Conservation (phyloP, 1,140 invertebrate species). For the Sarcophaga bullata region DNA sequence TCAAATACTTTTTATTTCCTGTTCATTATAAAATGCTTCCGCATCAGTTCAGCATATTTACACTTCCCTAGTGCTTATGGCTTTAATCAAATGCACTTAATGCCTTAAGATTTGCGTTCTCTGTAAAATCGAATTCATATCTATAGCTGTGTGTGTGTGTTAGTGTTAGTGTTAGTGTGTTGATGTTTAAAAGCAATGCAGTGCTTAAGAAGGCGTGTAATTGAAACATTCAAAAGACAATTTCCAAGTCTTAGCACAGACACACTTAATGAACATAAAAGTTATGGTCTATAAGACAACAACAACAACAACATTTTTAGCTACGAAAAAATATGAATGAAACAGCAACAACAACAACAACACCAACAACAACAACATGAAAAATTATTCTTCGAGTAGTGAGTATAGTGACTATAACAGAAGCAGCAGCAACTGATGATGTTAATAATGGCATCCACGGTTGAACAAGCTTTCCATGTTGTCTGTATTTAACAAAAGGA, state of each 20-base stretch:
- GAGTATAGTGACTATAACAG: slow-evolving; percentile 27
- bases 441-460: slow-evolving; percentile 31
- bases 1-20: background rate
- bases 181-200: slow-evolving; percentile 55
- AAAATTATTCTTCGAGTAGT: slow-evolving; percentile 59
- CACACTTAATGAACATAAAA: slow-evolving; percentile 65
- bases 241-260: slow-evolving; percentile 66
- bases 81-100: background rate
- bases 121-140: slow-evolving; percentile 13
- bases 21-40: too few relatives aligned
- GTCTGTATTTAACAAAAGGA: slow-evolving; percentile 34
- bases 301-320: slow-evolving; percentile 44
- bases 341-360: background rate
- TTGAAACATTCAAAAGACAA: slow-evolving; percentile 67
- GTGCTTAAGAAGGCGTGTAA: slow-evolving; percentile 67
- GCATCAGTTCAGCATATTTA: too few relatives aligned
- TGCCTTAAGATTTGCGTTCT: background rate
- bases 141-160: background rate
- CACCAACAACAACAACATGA: slow-evolving; percentile 50
- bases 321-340: slow-evolving; percentile 51
- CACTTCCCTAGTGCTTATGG: too few relatives aligned
- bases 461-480: slow-evolving; percentile 36
- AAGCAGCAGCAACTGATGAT: slow-evolving; percentile 34
- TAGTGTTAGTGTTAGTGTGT: slow-evolving; percentile 46
- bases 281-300: slow-evolving; percentile 41